Conservation (phyloP, 2,888 invertebrate genomes). For the Hydropsyche betteni region DNA sequence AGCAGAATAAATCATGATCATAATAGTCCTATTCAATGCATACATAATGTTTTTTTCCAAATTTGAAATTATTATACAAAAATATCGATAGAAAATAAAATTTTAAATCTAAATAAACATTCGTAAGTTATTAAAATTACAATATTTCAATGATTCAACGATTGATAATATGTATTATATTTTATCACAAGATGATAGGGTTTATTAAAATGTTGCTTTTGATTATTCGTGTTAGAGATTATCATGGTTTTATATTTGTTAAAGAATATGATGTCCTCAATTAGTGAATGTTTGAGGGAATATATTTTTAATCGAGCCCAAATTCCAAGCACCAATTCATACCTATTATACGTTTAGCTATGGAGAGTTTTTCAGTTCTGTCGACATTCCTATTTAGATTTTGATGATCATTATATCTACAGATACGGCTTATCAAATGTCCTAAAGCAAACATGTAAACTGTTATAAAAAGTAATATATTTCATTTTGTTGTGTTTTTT, state of each 20-base stretch:
- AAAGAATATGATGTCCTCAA: not conserved
- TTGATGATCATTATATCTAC: conserved; percentile 41
- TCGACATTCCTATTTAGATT: conserved; percentile 37
- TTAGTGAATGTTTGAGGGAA: not conserved
- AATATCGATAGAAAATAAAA: too few relatives aligned
- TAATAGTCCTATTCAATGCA: too few relatives aligned
- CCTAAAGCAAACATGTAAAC: conserved; percentile 42
- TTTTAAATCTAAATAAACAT: too few relatives aligned
- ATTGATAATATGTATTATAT: not conserved
- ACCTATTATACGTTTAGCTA: conserved; percentile 46
- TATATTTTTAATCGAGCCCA: conserved; percentile 17
- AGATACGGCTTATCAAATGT: conserved; percentile 46
- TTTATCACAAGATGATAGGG: conserved; percentile 16
- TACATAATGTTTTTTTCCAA: too few relatives aligned
- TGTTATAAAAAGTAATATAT: conserved; percentile 1
- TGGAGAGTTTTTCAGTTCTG: conserved; percentile 41
- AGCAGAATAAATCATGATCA: too few relatives aligned
- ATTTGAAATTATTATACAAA: too few relatives aligned
- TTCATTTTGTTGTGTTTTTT: not conserved
- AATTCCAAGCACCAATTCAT: conserved; percentile 49
- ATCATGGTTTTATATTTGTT: not conserved
- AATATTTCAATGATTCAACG: not conserved
- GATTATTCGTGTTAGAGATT: not conserved
- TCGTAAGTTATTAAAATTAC: too few relatives aligned
- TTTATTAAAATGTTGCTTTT: conserved; percentile 21